These are phyloP conservation scores for Pilophorus perplexus DNA, from an alignment of 2,888 invertebrate species.

Conservation along the genomic window DNA sequence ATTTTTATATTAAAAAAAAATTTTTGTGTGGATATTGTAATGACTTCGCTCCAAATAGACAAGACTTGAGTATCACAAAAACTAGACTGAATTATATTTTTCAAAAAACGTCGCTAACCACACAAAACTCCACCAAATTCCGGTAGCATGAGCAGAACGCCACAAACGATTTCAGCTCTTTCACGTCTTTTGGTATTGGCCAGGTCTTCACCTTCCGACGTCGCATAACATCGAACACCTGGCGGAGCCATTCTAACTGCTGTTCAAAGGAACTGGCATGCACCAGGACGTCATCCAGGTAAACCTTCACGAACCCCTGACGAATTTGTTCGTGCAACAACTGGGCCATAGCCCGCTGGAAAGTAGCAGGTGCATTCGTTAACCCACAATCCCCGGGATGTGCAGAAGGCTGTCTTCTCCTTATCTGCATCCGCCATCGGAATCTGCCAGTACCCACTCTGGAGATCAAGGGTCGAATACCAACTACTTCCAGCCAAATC, in stretches of 20 bases:
- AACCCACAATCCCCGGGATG: neutral
- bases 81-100: no score
- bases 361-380: neutral
- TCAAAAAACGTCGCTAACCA: no score
- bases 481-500: neutral
- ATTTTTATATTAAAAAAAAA: no score
- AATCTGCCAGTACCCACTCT: slow-evolving; percentile 17
- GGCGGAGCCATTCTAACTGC: neutral
- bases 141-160: neutral
- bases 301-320: neutral
- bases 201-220: neutral
- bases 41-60: no score
- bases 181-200: neutral
- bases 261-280: neutral
- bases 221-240: neutral
- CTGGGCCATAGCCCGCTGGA: neutral
- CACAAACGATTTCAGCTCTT: no score
- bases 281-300: slow-evolving; percentile 20
- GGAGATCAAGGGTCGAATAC: slow-evolving; percentile 16
- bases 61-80: no score
- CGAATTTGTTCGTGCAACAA: neutral
- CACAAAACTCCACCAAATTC: neutral
- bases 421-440: neutral
- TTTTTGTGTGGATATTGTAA: no score
- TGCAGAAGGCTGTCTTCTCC: slow-evolving; percentile 17